Base-by-base conservation (phyloP, 1,140 invertebrate genomes). In the Spodoptera litura region DNA sequence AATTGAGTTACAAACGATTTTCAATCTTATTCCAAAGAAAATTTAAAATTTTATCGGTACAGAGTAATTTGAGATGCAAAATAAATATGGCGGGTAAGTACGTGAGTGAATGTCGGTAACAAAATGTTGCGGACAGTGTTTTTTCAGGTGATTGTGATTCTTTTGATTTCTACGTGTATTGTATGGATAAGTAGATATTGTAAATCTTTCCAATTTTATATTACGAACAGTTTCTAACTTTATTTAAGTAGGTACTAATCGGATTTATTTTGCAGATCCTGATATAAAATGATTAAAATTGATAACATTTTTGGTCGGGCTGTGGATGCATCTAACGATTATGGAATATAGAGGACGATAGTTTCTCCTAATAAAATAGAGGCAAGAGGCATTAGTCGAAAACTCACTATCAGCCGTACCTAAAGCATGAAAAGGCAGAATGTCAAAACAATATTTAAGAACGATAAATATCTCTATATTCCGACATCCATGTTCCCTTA, bases 1-100 rank as follows among this genome's bases (percentile, higher is more conserved):
- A 77, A 77, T 13, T 35, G n/a, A 44, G 38, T 10, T 35, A 35
- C 35, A 13, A 13, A 70, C 66, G 11, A 89, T 78, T 83, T 78
- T 85, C 10, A 77, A 83, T 81, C 66, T 80, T 90, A 84, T 80
- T 71, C 38, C 12, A 11, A 27, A 12, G 51, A 51, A 1, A 31
- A 59, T 81, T 77, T 83, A 79, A 12, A 73, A 76, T 76, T 74
- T 82, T 66, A 72, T 74, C 74, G 27, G 74, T 58, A 35, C 31
- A 56, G 15, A 25, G 20, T 84, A 81, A 86, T 89, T 56, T 89
- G 53, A 85, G 85, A 82, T 88, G 83, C 74, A 77, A 68, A 66
- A 58, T 77, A 20, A 77, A 77, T 35, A 68, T 77, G 74, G 74
- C 53, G 62, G 62, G 44, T 15, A 49, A 49, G 52, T 58, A 72